These are phyloP conservation scores for Cliona cf. orientalis DNA, from an alignment of 37 sponge, comb jelly and placozoan genomes.

Conservation along the genomic window DNA sequence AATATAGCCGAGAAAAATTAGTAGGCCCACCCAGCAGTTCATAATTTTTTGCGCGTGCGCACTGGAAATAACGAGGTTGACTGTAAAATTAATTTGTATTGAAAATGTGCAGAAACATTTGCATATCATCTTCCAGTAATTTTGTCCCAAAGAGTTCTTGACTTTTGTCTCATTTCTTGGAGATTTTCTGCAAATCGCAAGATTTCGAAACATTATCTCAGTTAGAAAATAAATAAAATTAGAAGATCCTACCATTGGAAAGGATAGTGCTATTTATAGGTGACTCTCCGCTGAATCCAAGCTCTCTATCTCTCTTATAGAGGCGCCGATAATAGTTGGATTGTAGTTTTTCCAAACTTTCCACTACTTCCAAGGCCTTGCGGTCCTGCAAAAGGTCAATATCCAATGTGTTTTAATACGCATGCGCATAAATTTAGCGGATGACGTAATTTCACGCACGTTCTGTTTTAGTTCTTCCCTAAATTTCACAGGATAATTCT, in stretches of 20 bases:
- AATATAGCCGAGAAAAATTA: too few species aligned
- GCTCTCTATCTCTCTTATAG: slow-evolving; percentile 37
- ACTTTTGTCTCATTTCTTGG: neutral
- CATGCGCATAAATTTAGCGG: too few species aligned
- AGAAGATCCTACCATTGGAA: slow-evolving; percentile 37
- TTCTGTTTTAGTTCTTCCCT: slow-evolving; percentile 4
- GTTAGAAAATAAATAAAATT: neutral
- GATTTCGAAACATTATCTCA: neutral
- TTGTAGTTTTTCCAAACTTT: slow-evolving; percentile 49
- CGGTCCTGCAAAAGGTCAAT: slow-evolving; percentile 14
- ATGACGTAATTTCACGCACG: slow-evolving; percentile 7
- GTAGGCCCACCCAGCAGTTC: too few species aligned
- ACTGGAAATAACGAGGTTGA: too few species aligned
- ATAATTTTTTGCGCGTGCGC: too few species aligned
- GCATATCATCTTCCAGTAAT: neutral
- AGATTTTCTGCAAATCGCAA: neutral
- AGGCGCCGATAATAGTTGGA: slow-evolving; percentile 40
- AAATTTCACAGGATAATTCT: slow-evolving; percentile 21
- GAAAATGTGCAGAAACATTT: neutral
- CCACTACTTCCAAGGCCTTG: slow-evolving; percentile 37
- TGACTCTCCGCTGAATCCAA: slow-evolving; percentile 31
- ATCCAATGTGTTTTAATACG: too few species aligned
- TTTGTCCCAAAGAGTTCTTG: neutral
- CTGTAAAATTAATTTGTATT: too few species aligned
- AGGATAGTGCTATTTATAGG: slow-evolving; percentile 24